Evolutionary conservation across 2,888 invertebrate species (phyloP).

Genomic region (Apodemia zela): DNA sequence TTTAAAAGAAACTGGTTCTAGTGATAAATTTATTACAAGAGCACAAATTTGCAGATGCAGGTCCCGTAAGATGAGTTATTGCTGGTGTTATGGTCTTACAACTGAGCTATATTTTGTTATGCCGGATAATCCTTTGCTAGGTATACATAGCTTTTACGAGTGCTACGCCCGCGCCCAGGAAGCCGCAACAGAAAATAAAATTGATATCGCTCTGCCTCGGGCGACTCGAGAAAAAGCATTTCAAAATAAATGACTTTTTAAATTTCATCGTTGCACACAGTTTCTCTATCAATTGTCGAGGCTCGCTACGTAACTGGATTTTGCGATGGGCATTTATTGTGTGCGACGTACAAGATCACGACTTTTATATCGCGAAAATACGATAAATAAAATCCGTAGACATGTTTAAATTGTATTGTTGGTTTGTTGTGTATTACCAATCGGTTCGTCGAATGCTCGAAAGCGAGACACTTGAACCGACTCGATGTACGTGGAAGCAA

Average conservation of each 20-base stretch:
- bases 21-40: not conserved
- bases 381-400: constrained; percentile 48
- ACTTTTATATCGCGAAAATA: constrained; percentile 59
- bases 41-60: constrained; percentile 10
- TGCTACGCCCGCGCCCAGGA: constrained; percentile 42
- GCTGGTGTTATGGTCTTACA: constrained; percentile 4
- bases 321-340: constrained; percentile 74
- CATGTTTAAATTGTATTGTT: constrained; percentile 41
- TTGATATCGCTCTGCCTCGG: constrained; percentile 74
- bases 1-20: not conserved
- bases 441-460: constrained; percentile 15
- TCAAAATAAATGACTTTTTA: constrained; percentile 80
- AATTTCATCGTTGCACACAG: constrained; percentile 81
- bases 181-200: constrained; percentile 76
- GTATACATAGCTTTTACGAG: constrained; percentile 34
- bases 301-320: constrained; percentile 75
- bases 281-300: constrained; percentile 79
- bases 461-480: constrained; percentile 17
- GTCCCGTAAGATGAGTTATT: constrained; percentile 6
- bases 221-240: constrained; percentile 78
- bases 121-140: constrained; percentile 28
- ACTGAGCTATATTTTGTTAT: constrained; percentile 21
- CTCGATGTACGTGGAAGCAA: constrained; percentile 11
- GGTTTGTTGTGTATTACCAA: constrained; percentile 25
- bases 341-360: constrained; percentile 66